Base-by-base conservation (phyloP, 2,888 invertebrate genomes). In the Aphrophora alni region DNA sequence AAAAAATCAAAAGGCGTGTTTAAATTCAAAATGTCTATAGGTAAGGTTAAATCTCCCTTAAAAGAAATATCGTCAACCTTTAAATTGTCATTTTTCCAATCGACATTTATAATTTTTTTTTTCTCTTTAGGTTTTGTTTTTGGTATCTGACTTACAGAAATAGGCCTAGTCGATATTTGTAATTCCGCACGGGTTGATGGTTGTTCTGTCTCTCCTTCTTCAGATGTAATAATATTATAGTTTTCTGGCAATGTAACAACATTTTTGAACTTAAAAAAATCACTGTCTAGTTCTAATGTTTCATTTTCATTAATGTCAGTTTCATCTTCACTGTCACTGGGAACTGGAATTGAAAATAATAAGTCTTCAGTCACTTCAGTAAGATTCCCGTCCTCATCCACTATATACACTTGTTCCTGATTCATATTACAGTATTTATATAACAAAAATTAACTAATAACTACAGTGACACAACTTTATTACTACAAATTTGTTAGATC, bases 21-120 rank as follows among this genome's bases (percentile, higher is more conserved):
- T 28, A 76, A 33, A 59, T 76, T 51, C 26, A 76, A n/a, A 27
- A 76, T 51, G 17, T 76, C 26, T 12, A 26, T 59, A 59, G 76
- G 26, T 59, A 76, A 76, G n/a, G n/a, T 51, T 76, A 25, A 21
- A 68, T 26, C 8, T n/a, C 24, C 76, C 24, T 76, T 76, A 26
- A 76, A 76, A 59, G 76, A 26, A n/a, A n/a, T n/a, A n/a, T n/a
- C n/a, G n/a, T n/a, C n/a, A 75, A 25, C 26, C 59, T 76, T 28
- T 59, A 26, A 59, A 59, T 26, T 76, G 8, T 59, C 76, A n/a
- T 76, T 75, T 59, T 76, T 76, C 68, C 76, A 38, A 17, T 26
- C n/a, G 27, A n/a, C n/a, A n/a, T n/a, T n/a, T n/a, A 38, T 33
- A 33, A 73, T 24, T 38, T 4, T 24, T 38, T 73, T 73, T 73